Evolutionary conservation across 2,113 vertebrate species (phyloP).

Genomic region (Callocephalon fimbriatum): DNA sequence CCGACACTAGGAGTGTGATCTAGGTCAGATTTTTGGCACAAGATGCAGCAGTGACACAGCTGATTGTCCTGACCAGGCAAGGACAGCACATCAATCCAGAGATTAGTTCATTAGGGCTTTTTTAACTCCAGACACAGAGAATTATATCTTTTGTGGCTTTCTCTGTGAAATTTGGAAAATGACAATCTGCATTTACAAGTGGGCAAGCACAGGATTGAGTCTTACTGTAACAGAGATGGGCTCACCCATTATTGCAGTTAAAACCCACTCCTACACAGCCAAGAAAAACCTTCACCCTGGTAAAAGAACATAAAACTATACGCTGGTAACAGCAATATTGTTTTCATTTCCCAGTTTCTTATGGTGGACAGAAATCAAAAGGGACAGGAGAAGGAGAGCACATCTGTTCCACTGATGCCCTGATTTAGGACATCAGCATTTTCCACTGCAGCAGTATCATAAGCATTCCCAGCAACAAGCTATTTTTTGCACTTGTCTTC

Average conservation of each 20-base stretch:
- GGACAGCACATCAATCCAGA: not conserved
- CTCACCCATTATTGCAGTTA: not conserved
- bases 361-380: not conserved
- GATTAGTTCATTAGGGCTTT: not conserved
- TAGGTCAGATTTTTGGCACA: not conserved
- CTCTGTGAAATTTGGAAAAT: not conserved
- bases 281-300: not conserved
- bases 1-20: not conserved
- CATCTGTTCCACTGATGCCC: not conserved
- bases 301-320: not conserved
- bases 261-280: not conserved
- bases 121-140: not conserved
- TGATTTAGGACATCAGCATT: not conserved
- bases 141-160: not conserved
- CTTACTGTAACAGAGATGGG: rapidly evolving
- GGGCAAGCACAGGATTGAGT: rapidly evolving
- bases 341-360: not conserved
- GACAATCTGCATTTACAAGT: not conserved
- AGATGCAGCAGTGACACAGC: not conserved
- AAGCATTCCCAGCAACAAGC: not conserved
- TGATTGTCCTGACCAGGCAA: not conserved
- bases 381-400: not conserved
- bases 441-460: not conserved
- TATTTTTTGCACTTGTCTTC: not conserved
- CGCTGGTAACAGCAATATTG: rapidly evolving